Evolutionary conservation across 2,113 vertebrate genomes (phyloP), one percentile per base, ranked within the genome.

Genomic region (Amphiprion ocellaris): DNA sequence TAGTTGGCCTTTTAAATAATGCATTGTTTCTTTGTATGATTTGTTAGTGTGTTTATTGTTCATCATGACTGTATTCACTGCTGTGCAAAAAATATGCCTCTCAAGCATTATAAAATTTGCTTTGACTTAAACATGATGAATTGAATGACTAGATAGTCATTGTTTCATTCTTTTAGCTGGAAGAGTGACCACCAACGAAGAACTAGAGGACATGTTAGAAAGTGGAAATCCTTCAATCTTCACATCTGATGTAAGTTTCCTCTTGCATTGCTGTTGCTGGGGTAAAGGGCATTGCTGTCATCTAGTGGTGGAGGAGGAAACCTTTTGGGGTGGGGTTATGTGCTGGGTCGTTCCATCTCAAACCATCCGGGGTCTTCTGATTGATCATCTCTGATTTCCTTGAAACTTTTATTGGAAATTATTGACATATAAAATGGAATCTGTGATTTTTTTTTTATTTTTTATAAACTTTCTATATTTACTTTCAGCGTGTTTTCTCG

Each of bases 151-250:
- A 26, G 7, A 56, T 58, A 47, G 55, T 21, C 14, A 14, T 37
- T 60, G 17, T 21, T 46, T 62, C 3, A 12, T 83, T 33, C 0
- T 91, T 87, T 53, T 74, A 99, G 98, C 98, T 92, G 98, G 98
- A 66, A 97, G 91, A 92, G 91, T 93, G 46, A 99, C 97, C 64
- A 98, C 97, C 0, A 95, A 95, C 2, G 97, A 97, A 9, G 97
- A 99, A 70, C 94, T 99, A 69, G 98, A 99, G 78, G 96, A 97
- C 37, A 98, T 99, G 98, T 83, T 99, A 79, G 98, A 99, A 89
- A 98, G 95, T 17, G 97, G 97, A 64, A 98, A 96, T 81, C 96
- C 97, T 1, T 96, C 98, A 1, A 96, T 99, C 78, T 99, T 99
- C 90, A 98, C 95, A 24, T 97, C 96, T 0, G 97, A 99, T 63